Evolutionary conservation across 2,888 invertebrate genomes (phyloP), one percentile per base, ranked within the genome.

Genomic region (Netelia inedita): DNA sequence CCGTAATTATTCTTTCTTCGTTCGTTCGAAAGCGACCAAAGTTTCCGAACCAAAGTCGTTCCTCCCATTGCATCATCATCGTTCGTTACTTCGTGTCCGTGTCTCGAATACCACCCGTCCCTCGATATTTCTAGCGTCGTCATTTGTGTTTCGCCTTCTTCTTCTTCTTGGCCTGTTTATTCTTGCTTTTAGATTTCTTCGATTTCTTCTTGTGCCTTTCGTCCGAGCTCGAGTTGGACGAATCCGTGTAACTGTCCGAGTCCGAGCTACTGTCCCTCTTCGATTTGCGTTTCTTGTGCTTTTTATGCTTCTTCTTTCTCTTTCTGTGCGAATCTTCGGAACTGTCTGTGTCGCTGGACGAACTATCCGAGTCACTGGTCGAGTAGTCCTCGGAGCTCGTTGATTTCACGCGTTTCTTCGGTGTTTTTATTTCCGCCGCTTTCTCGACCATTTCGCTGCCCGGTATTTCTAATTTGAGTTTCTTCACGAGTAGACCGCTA

Each of bases 131-230:
- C 82, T 90, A 91, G 76, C 88, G 88, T 9, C 91, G 92, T 94
- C 94, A 95, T 92, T 95, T 95, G 88, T 95, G 95, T 89, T 95
- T 96, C 1, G 95, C 95, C 93, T 96, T 97, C 93, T 96, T 97
- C 94, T 96, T 96, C 92, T 97, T 97, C 92, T 96, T 96, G 89
- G 95, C 94, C 35, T 96, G 95, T 89, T 96, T 96, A 89, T 96
- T 96, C 94, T 96, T 96, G 92, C 96, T 96, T 89, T 96, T 96
- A 87, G 95, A 95, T 91, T 96, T 96, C 92, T 96, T 96, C 6
- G 92, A 91, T 50, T 93, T 92, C 89, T 95, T 96, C 92, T 96
- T 96, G 88, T 96, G 95, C 90, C 95, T 95, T 88, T 95, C 96
- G 81, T 96, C 96, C 3, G 96, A 96, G 89, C 96, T 96, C 0